These are phyloP conservation scores for Acanthurus tractus DNA, from an alignment of 2,797 vertebrate genomes.

Conservation along the genomic window DNA sequence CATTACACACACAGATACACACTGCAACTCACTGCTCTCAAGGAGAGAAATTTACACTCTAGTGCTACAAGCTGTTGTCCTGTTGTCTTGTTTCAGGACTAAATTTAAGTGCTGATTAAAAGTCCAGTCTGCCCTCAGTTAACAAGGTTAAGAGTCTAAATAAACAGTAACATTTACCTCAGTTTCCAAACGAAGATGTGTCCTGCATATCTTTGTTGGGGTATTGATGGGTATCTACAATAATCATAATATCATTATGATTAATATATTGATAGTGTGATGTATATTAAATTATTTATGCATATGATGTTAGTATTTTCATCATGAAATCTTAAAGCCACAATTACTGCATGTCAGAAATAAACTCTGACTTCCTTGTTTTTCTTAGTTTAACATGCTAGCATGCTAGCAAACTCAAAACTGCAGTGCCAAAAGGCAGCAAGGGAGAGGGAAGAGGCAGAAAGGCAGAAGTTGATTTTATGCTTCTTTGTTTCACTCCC, in stretches of 20 bases:
- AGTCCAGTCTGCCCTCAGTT: slow-evolving; percentile 37
- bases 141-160: slow-evolving; percentile 15
- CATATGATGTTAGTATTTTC: no score
- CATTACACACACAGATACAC: slow-evolving; percentile 27
- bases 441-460: no score
- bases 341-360: no score
- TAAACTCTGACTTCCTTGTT: no score
- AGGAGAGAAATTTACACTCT: slow-evolving; percentile 40
- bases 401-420: slow-evolving; percentile 1
- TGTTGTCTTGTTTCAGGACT: slow-evolving; percentile 22
- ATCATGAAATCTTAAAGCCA: no score
- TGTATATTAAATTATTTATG: no score
- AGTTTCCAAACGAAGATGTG: not conserved
- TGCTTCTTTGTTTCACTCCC: no score
- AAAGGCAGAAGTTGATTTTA: no score
- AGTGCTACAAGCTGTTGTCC: slow-evolving; percentile 3
- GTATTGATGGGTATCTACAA: no score
- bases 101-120: slow-evolving; percentile 38
- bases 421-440: not conserved
- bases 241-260: no score
- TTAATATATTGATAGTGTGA: no score
- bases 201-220: not conserved
- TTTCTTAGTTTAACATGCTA: not conserved
- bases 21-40: not conserved
- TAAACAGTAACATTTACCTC: not conserved